A percentile compares a stretch with the other conserved stretches of the same genome.
Conservation (phyloP, 2,888 invertebrate genomes). For the Drosophila stalkeri region DNA sequence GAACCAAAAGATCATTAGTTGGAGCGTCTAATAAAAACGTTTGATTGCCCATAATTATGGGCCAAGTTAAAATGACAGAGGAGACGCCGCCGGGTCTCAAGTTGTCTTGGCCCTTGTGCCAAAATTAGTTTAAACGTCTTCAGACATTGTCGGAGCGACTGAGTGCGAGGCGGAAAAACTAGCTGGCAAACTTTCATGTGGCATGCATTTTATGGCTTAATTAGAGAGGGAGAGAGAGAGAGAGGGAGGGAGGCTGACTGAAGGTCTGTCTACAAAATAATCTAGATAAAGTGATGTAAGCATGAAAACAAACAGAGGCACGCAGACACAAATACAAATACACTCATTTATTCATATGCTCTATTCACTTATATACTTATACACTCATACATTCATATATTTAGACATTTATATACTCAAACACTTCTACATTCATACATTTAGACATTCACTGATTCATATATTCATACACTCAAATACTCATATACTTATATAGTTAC, state of each 20-base stretch:
- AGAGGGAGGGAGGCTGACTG: not conserved
- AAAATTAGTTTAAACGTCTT: constrained; percentile 58
- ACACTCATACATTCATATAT: too few relatives aligned
- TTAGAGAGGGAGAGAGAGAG: constrained; percentile 26
- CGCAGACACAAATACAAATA: not conserved
- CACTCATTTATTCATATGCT: too few relatives aligned
- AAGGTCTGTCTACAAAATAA: constrained; percentile 14
- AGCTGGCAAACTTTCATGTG: constrained; percentile 49
- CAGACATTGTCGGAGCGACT: not conserved
- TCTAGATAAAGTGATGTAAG: constrained; percentile 21
- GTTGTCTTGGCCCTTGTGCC: constrained; percentile 47
- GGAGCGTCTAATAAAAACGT: constrained; percentile 67
- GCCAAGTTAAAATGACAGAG: constrained; percentile 51
- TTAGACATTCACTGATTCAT: too few relatives aligned
- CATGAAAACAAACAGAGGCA: constrained; percentile 2
- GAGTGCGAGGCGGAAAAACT: constrained; percentile 19
- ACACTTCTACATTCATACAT: too few relatives aligned
- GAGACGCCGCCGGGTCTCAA: constrained; percentile 46
- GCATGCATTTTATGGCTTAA: constrained; percentile 67
- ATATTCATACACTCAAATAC: too few relatives aligned
- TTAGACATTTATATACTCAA: too few relatives aligned
- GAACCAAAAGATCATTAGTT: constrained; percentile 64
- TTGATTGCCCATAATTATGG: constrained; percentile 73
- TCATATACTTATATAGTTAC: not conserved
- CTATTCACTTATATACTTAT: too few relatives aligned